Base-by-base conservation (phyloP, 1,140 invertebrate genomes). In the Heliothis subflexa region DNA sequence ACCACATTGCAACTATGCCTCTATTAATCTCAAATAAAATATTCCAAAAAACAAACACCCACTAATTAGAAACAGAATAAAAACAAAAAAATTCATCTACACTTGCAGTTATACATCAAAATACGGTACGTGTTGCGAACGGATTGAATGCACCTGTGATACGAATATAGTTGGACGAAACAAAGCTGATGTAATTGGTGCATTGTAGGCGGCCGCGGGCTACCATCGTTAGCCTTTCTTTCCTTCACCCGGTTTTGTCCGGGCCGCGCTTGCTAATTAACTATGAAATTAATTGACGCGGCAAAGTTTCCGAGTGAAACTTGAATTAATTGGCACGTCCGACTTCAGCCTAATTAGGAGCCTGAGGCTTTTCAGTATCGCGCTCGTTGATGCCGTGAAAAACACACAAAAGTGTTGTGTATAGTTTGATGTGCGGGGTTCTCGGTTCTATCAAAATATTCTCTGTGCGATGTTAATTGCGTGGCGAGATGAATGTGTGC, bases 261-360 rank as follows among this genome's bases (percentile, higher is more conserved):
- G 89, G 86, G 82, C 88, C 89, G 87, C 84, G 83, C 89, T 88
- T 92, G 93, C 91, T 94, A 94, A 94, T 94, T 94, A 94, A 93
- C 91, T 94, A 93, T 93, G 93, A 94, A 94, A 93, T 94, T 94
- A 94, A 94, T 94, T 94, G 93, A 94, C 91, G 93, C 90, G 88
- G 93, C 90, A 92, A 94, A 94, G 89, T 94, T 93, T 92, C 91
- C 89, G 91, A 93, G 90, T 91, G 91, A 94, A 93, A 93, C 93
- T 93, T 93, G 93, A 94, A 93, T 94, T 94, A 93, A 94, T 94
- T 94, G 93, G 92, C 91, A 93, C 89, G 91, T 93, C 92, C 90
- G 92, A 92, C 92, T 93, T 90, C 91, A 91, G 91, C 91, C 93
- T 94, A 94, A 94, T 94, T 94, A 94, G 93, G 88, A 89, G 93